A percentile compares a stretch with the other conserved stretches of the same genome.
phyloP scores from a whole-genome alignment of 2,113 vertebrate species.

The Mirounga angustirostris region DNA sequence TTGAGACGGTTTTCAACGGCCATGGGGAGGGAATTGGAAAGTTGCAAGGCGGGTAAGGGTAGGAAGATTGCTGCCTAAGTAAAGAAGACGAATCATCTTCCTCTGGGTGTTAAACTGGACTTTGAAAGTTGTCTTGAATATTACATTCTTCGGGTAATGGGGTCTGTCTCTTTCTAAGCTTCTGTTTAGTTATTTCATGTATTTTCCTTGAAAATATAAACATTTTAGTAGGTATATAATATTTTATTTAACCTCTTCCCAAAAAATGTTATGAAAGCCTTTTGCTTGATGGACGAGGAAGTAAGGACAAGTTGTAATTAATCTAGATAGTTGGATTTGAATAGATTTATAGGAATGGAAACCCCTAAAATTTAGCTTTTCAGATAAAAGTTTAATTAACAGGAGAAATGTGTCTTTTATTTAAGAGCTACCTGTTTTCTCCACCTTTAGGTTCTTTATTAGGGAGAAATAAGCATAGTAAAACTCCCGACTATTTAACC shows the following conservation, averaged over 20 bases:
- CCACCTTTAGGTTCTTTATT: slow-evolving; percentile 35
- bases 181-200: background rate
- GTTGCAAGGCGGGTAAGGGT: background rate
- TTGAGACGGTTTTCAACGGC: background rate
- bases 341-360: background rate
- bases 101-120: background rate
- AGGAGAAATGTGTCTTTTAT: background rate
- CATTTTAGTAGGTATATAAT: background rate
- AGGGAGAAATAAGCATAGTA: background rate
- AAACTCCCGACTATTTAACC: background rate
- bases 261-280: background rate
- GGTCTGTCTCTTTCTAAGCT: background rate
- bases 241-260: background rate
- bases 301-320: background rate
- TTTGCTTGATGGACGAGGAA: background rate
- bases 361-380: background rate
- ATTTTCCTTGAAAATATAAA: background rate
- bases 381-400: background rate
- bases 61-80: background rate
- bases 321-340: background rate
- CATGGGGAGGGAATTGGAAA: background rate
- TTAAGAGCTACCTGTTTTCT: background rate
- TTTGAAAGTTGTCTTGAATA: background rate
- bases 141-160: background rate
- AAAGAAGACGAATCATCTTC: background rate